Percentiles rank a stretch among this genome's conserved stretches.
Conservation (phyloP, 2,888 invertebrate genomes). For the Troides oblongomaculatus region DNA sequence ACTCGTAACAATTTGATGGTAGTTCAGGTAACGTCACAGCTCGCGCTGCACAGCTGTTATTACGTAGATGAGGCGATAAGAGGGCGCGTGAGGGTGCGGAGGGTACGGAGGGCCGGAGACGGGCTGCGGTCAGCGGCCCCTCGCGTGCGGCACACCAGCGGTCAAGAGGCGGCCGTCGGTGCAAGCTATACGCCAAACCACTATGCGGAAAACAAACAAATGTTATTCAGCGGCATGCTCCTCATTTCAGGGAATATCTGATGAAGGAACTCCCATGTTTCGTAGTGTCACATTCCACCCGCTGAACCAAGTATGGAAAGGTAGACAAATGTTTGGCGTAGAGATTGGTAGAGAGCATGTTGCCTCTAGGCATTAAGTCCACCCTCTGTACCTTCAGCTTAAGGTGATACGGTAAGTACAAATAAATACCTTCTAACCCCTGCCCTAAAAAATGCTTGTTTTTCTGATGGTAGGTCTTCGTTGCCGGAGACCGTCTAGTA, state of each 20-base stretch:
- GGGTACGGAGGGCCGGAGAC: slow-evolving; percentile 20
- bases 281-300: no score
- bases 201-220: neutral
- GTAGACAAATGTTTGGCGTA: no score
- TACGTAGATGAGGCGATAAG: slow-evolving; percentile 31
- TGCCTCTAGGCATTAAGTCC: no score
- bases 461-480: no score
- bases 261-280: no score
- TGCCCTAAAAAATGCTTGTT: no score
- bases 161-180: slow-evolving; percentile 56
- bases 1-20: neutral
- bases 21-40: slow-evolving; percentile 35
- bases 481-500: no score
- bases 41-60: slow-evolving; percentile 27
- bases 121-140: slow-evolving; percentile 49
- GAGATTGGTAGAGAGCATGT: no score
- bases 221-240: neutral
- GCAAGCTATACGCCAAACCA: slow-evolving; percentile 3
- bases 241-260: neutral
- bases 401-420: no score
- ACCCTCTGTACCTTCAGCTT: no score
- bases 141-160: slow-evolving; percentile 53
- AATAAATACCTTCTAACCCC: no score
- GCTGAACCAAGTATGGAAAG: no score
- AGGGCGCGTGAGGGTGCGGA: slow-evolving; percentile 11